Evolutionary conservation across 2,888 invertebrate genomes (phyloP).

Genomic region (Dyspetes luteomarginatus): DNA sequence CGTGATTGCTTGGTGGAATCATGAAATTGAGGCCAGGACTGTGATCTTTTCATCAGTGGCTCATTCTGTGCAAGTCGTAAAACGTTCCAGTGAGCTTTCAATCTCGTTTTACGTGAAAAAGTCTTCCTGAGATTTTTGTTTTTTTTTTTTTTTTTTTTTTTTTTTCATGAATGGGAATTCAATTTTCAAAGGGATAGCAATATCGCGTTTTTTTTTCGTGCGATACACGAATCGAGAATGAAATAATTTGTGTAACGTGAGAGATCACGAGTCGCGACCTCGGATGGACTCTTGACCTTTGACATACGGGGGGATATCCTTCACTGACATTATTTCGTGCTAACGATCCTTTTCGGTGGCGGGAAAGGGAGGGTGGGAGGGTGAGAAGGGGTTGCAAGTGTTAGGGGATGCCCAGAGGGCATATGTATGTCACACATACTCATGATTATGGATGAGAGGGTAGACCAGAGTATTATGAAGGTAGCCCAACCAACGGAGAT

Average conservation of each 20-base stretch:
- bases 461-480: constrained; percentile 70
- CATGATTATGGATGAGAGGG: constrained; percentile 80
- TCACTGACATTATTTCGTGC: constrained; percentile 77
- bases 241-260: constrained; percentile 52
- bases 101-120: background rate
- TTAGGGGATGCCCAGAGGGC: constrained; percentile 60
- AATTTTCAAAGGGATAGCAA: background rate
- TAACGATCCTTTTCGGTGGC: constrained; percentile 78
- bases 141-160: background rate
- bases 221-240: constrained; percentile 51
- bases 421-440: constrained; percentile 77
- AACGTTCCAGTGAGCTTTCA: background rate
- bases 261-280: constrained; percentile 69
- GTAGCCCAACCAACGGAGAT: constrained; percentile 68
- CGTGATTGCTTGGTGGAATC: constrained; percentile 27
- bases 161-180: background rate
- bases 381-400: constrained; percentile 57
- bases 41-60: constrained; percentile 33
- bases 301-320: constrained; percentile 76
- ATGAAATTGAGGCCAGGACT: constrained; percentile 19
- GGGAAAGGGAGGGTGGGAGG: constrained; percentile 46
- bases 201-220: background rate
- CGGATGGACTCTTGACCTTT: constrained; percentile 81
- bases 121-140: background rate
- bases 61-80: constrained; percentile 12